These are phyloP conservation scores for Clepsis dumicolana DNA, from an alignment of 2,888 invertebrate genomes.

Conservation along the genomic window DNA sequence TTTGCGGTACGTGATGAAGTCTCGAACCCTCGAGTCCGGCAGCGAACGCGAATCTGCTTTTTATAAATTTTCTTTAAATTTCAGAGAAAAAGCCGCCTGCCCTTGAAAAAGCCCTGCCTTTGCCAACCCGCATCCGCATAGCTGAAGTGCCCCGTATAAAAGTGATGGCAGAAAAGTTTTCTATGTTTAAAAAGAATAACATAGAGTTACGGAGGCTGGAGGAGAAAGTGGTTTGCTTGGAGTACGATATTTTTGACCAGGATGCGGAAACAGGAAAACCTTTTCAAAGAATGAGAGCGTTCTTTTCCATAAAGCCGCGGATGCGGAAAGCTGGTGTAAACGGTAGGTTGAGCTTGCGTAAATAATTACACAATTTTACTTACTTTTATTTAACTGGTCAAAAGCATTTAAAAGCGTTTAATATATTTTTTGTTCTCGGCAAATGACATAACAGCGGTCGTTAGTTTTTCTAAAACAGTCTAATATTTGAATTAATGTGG, in stretches of 20 bases:
- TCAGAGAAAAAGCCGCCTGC: conserved; percentile 26
- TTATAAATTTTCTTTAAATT: background rate
- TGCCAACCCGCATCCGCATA: conserved; percentile 59
- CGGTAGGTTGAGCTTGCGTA: conserved; percentile 30
- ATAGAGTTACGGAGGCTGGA: conserved; percentile 71
- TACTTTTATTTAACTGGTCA: too few species aligned
- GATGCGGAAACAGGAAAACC: conserved; percentile 49
- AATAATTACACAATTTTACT: too few species aligned
- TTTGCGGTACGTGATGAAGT: too few species aligned
- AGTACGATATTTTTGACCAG: conserved; percentile 69
- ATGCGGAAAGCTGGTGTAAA: conserved; percentile 39
- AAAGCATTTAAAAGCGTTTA: too few species aligned
- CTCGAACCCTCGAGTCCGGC: too few species aligned
- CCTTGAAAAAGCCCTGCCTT: background rate
- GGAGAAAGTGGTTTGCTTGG: conserved; percentile 76
- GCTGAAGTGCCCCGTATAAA: conserved; percentile 68
- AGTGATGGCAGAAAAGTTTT: conserved; percentile 71
- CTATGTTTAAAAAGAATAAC: conserved; percentile 64
- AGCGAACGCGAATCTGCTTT: too few species aligned
- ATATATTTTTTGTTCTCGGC: too few species aligned
- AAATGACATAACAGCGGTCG: too few species aligned
- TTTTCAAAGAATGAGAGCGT: conserved; percentile 68
- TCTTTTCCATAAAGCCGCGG: conserved; percentile 66
- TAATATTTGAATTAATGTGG: too few species aligned
- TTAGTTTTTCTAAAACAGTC: too few species aligned